Base-by-base conservation (phyloP, 2,113 vertebrate species). In the Cacatua alba region DNA sequence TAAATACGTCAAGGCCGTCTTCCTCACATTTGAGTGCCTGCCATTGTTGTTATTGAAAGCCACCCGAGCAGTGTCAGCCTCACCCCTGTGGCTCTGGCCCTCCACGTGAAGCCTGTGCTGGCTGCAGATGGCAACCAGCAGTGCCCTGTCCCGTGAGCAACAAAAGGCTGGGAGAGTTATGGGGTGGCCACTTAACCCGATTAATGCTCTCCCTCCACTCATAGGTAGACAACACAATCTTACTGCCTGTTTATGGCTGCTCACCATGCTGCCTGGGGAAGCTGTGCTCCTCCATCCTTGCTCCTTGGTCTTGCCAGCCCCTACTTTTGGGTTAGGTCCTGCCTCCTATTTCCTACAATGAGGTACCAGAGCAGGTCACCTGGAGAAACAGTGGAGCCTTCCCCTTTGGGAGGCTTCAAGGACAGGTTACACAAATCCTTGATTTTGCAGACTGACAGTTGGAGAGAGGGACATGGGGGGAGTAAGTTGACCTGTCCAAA, bases 101-200 rank as follows among this genome's bases (percentile, higher is more conserved):
- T 90, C 62, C 91, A 82, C 26, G 9, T 53, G 80, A 76, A 91
- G n/a, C 52, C 69, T 3, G 5, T 2, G 3, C n/a, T 82, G 52
- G 70, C 86, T 92, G 90, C 90, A 90, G 90, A 89, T 86, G 90
- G 91, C 88, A 88, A 82, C 84, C n/a, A 63, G 84, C 46, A 85
- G 88, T 0, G 2, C 28, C 48, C 59, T 92, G 94, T 86, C 90
- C 72, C 2, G 0, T n/a, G 43, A 68, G 64, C 84, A 63, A 77
- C 59, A 48, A 72, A 88, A 44, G 26, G 55, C 19, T 1, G 2
- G 60, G 74, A 87, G 82, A 86, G 55, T 89, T 82, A 74, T 29
- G 2, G 62, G 28, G 39, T 49, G 49, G 60, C 60, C 92, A 89
- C 88, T 94, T 82, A 68, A 95, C 48, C 39, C 2, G 1, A 49